These are phyloP conservation scores for Lophura swinhoii DNA, from an alignment of 2,797 vertebrate species.

Conservation along the genomic window DNA sequence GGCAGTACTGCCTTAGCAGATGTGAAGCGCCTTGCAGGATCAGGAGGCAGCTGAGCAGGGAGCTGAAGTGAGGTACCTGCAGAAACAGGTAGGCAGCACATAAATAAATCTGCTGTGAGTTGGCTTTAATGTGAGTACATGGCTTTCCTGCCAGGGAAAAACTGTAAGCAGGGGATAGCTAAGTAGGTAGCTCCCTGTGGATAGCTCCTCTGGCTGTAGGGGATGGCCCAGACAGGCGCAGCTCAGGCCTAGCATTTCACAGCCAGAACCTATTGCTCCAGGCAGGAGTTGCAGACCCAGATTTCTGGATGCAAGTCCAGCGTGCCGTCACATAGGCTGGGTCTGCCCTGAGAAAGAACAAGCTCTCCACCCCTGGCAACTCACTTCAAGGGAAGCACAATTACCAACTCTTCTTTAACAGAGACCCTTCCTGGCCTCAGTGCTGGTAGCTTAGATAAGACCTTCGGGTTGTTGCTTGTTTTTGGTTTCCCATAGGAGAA, in stretches of 20 bases:
- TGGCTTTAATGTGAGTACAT: not conserved
- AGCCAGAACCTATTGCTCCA: not conserved
- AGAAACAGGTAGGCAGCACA: not conserved
- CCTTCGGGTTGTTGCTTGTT: not conserved
- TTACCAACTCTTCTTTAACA: not conserved
- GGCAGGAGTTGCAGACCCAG: not conserved
- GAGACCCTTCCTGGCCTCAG: not conserved
- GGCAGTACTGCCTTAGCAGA: not conserved
- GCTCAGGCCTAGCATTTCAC: not conserved
- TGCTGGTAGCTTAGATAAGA: not conserved
- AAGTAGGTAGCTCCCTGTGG: not conserved
- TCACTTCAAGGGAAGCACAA: not conserved
- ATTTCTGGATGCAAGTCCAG: fast-evolving
- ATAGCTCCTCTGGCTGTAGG: not conserved
- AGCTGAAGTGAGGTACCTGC: not conserved
- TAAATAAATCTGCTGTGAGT: not conserved
- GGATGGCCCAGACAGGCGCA: not conserved
- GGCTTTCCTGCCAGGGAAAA: not conserved
- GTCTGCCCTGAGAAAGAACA: fast-evolving
- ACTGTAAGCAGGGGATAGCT: not conserved
- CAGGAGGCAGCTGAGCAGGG: not conserved
- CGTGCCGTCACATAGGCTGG: not conserved
- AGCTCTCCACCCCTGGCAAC: not conserved
- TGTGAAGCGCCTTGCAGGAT: not conserved
- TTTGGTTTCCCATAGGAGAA: not conserved